These are phyloP conservation scores for Chitala chitala DNA, from an alignment of 2,113 vertebrate species.

Conservation along the genomic window DNA sequence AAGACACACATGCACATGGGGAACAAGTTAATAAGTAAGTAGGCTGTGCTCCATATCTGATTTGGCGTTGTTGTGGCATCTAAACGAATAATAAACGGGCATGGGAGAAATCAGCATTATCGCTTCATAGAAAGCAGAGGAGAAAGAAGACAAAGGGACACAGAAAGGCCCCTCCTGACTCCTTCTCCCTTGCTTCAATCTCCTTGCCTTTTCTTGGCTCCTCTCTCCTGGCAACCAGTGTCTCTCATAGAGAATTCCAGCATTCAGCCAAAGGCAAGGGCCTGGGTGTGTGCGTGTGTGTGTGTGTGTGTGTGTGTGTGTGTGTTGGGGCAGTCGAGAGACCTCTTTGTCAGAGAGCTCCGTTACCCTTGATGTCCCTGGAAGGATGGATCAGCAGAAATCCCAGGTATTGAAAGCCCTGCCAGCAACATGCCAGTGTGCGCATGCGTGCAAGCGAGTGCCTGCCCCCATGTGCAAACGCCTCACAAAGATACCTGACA, in stretches of 20 bases:
- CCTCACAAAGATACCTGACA: neutral
- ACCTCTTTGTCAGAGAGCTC: slow-evolving; percentile 43
- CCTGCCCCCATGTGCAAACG: too few relatives aligned
- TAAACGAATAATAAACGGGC: slow-evolving; percentile 53
- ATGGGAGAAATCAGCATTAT: slow-evolving; percentile 61
- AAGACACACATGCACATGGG: slow-evolving; percentile 12
- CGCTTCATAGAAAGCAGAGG: slow-evolving; percentile 57
- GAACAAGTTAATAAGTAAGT: slow-evolving; percentile 58
- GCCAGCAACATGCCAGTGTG: neutral
- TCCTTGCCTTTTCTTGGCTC: slow-evolving; percentile 45
- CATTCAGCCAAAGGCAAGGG: slow-evolving; percentile 66
- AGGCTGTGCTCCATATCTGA: slow-evolving; percentile 52
- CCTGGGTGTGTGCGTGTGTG: slow-evolving; percentile 43
- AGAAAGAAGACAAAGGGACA: slow-evolving; percentile 44
- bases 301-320: slow-evolving; percentile 39
- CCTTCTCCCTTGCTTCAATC: slow-evolving; percentile 60
- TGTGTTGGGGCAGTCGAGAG: slow-evolving; percentile 33
- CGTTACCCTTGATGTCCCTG: slow-evolving; percentile 51
- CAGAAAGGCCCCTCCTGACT: slow-evolving; percentile 61
- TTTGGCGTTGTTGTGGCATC: slow-evolving; percentile 47
- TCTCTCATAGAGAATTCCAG: slow-evolving; percentile 67
- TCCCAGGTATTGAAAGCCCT: neutral
- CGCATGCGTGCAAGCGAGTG: neutral
- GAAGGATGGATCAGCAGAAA: slow-evolving; percentile 40
- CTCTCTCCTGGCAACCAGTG: slow-evolving; percentile 58